phyloP scores from a whole-genome alignment of 2,113 vertebrate genomes.

The Aptenodytes forsteri region DNA sequence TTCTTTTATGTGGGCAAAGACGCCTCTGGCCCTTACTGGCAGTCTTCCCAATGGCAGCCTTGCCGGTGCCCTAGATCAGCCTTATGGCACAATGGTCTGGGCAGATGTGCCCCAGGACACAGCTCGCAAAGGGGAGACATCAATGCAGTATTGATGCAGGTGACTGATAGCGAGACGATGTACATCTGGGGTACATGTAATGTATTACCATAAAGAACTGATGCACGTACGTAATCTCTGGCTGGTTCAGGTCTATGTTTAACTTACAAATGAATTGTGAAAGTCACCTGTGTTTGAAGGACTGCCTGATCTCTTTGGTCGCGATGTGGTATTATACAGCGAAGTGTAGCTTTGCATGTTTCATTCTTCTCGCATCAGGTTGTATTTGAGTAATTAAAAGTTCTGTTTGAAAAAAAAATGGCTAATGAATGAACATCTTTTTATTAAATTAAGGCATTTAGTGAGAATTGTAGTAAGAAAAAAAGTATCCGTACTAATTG shows the following conservation, averaged over 20 bases:
- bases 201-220: accelerated
- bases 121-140: not conserved
- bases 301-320: not conserved
- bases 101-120: not conserved
- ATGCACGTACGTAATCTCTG: not conserved
- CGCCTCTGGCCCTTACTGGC: not conserved
- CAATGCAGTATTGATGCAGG: not conserved
- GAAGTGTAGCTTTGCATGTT: not conserved
- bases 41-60: not conserved
- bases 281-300: not conserved
- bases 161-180: not conserved
- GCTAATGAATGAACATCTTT: not conserved
- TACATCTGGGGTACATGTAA: not conserved
- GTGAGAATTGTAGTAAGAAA: not conserved
- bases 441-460: not conserved
- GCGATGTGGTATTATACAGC: accelerated
- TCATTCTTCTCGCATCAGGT: not conserved
- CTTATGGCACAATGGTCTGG: not conserved
- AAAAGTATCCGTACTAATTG: not conserved
- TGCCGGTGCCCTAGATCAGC: not conserved
- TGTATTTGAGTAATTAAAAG: not conserved
- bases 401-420: not conserved
- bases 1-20: not conserved
- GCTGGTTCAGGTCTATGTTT: not conserved
- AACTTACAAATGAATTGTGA: not conserved